Evolutionary conservation across 2,797 vertebrate species (phyloP).

Genomic region (Salarias fasciatus): DNA sequence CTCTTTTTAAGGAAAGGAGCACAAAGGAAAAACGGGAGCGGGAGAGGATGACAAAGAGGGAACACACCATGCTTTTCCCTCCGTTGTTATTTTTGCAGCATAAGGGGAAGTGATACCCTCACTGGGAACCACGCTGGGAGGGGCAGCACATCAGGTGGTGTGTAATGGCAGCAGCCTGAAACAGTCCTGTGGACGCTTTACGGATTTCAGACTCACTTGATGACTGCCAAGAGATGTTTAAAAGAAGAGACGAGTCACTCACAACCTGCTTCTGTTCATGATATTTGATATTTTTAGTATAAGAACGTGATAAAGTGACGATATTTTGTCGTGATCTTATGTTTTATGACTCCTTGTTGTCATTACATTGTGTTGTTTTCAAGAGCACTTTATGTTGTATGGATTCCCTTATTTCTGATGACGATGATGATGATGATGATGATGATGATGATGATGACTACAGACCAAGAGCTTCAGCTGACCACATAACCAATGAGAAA

Average conservation of each 20-base stretch:
- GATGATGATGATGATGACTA: too few relatives aligned
- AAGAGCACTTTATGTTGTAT: too few relatives aligned
- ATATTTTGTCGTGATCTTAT: too few relatives aligned
- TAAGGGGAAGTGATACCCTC: slow-evolving; percentile 62
- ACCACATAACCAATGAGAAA: background rate
- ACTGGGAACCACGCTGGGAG: slow-evolving; percentile 48
- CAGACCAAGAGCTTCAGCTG: background rate
- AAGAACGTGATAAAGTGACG: too few relatives aligned
- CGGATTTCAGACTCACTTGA: slow-evolving; percentile 6
- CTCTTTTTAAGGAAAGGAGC: slow-evolving; percentile 10
- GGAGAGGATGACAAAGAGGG: slow-evolving; percentile 39
- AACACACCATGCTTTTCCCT: slow-evolving; percentile 38
- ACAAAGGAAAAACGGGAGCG: slow-evolving; percentile 1
- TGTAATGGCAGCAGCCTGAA: slow-evolving; percentile 18
- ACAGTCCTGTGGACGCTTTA: slow-evolving; percentile 21
- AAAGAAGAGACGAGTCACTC: slow-evolving; percentile 8
- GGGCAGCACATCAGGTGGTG: slow-evolving; percentile 26
- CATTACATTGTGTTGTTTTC: too few relatives aligned
- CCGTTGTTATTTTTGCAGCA: slow-evolving; percentile 66
- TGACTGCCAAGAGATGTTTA: slow-evolving; percentile 19
- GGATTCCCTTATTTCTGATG: too few relatives aligned
- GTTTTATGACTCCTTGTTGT: too few relatives aligned
- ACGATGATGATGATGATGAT: too few relatives aligned
- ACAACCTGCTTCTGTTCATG: background rate
- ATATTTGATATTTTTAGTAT: too few relatives aligned